Evolutionary conservation across 2,797 vertebrate genomes (phyloP), one percentile per base, ranked within the genome.

Genomic region (Prionace glauca): DNA sequence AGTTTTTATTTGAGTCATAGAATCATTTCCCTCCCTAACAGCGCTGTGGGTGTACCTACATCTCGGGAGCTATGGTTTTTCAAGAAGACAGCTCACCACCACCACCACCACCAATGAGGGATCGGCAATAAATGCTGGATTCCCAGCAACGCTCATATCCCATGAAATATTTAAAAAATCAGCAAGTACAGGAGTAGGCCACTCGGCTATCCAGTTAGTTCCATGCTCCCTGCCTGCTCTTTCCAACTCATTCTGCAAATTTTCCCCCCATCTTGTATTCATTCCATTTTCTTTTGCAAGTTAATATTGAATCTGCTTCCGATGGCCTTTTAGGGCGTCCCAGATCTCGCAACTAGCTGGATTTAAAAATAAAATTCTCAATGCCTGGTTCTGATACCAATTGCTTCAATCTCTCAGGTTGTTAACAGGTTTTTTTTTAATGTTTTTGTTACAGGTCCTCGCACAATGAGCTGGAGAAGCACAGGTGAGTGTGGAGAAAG

Each of bases 391-490:
- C 12, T n/a, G 32, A n/a, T n/a, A 32, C 74, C 74, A n/a, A 77
- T 77, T 1, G 2, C 77, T 18, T 41, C 5, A 41, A 81, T 1
- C 22, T 84, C n/a, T 36, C 3, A 56, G 2, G 18, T 56, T 67
- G 16, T 18, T 92, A 67, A 92, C 8, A 18, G 8, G 4, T 92
- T 62, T 92, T 10, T 26, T 91, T 96, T 90, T 97, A 71, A 97
- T n/a, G 0, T 97, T 90, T 96, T 95, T 97, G 97, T 96, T 95
- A 97, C 97, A 98, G 98, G 97, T 98, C 98, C 95, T 99, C 99
- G 96, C 99, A 99, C 98, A 99, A 99, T 0, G 99, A 99, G 97
- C 98, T 99, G 97, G 99, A 99, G 98, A 99, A 99, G 97, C 99
- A 99, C 98, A 99, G 99, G 99, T 99, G 97, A 98, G 98, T 96